Evolutionary conservation across 1,140 invertebrate genomes (phyloP).

Genomic region (Gerris buenoi): DNA sequence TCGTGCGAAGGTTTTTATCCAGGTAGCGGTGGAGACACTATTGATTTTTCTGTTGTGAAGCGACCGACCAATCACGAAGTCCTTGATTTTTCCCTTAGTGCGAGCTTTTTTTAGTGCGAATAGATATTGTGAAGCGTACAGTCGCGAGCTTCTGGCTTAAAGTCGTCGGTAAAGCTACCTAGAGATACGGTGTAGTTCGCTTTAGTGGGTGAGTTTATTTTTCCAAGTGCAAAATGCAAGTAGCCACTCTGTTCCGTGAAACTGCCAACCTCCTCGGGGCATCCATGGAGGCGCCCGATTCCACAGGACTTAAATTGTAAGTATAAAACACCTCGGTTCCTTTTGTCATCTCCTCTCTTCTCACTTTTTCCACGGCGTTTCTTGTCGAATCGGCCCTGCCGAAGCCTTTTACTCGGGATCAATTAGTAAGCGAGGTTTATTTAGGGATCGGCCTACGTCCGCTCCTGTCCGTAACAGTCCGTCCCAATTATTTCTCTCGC

Average conservation of each 20-base stretch:
- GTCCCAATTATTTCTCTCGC: too few relatives aligned
- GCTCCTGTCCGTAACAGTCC: too few relatives aligned
- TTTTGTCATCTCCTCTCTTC: too few relatives aligned
- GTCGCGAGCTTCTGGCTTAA: neutral
- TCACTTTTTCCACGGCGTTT: too few relatives aligned
- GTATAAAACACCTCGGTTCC: too few relatives aligned
- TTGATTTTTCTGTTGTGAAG: slow-evolving; percentile 21
- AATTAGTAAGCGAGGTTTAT: too few relatives aligned
- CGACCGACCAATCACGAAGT: slow-evolving; percentile 17
- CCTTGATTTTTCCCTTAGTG: slow-evolving; percentile 20
- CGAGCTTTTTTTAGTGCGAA: slow-evolving; percentile 17
- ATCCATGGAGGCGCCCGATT: slow-evolving; percentile 30
- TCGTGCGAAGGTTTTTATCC: slow-evolving; percentile 14
- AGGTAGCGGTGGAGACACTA: slow-evolving; percentile 20
- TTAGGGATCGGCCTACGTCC: too few relatives aligned
- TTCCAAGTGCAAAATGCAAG: slow-evolving; percentile 38
- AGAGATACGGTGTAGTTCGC: too few relatives aligned
- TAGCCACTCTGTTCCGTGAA: slow-evolving; percentile 51
- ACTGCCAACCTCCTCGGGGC: slow-evolving; percentile 48
- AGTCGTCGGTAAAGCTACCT: neutral
- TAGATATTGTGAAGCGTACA: slow-evolving; percentile 7
- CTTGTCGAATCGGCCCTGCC: too few relatives aligned
- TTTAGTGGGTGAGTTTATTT: neutral
- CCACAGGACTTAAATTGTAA: slow-evolving; percentile 22
- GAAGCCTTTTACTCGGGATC: too few relatives aligned